Evolutionary conservation across 2,888 invertebrate species (phyloP).

Genomic region (Cephus runcator): DNA sequence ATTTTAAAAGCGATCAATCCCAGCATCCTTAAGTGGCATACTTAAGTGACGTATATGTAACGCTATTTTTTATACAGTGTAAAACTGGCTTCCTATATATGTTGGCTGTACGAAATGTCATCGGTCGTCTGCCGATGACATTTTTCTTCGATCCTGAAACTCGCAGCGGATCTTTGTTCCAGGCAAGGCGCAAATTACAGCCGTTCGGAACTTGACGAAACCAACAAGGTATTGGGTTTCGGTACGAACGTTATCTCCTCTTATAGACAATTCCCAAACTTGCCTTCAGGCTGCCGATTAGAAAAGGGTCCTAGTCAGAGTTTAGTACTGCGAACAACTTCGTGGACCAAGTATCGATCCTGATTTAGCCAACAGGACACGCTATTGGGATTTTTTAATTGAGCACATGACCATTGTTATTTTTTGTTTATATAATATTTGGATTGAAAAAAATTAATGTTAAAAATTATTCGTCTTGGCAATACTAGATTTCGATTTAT

Average conservation of each 20-base stretch:
- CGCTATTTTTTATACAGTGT: too few relatives aligned
- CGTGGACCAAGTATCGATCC: neutral
- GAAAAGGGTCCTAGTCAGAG: neutral
- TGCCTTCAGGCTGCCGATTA: neutral
- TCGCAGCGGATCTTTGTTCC: conserved; percentile 40
- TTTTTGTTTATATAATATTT: neutral
- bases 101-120: neutral
- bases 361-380: neutral
- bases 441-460: neutral
- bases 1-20: neutral
- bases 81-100: neutral
- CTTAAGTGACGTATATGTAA: too few relatives aligned
- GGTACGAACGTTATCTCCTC: conserved; percentile 24
- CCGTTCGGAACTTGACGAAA: conserved; percentile 27
- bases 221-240: conserved; percentile 20
- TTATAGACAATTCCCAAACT: neutral
- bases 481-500: neutral
- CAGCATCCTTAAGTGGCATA: neutral
- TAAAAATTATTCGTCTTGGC: neutral
- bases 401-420: too few relatives aligned
- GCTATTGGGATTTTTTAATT: neutral
- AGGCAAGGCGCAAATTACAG: conserved; percentile 51
- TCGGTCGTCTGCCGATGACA: neutral
- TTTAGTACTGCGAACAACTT: too few relatives aligned
- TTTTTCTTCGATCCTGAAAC: neutral